Evolutionary conservation across 2,888 invertebrate genomes (phyloP), one percentile per base, ranked within the genome.

Genomic region (Epinotia demarniana): DNA sequence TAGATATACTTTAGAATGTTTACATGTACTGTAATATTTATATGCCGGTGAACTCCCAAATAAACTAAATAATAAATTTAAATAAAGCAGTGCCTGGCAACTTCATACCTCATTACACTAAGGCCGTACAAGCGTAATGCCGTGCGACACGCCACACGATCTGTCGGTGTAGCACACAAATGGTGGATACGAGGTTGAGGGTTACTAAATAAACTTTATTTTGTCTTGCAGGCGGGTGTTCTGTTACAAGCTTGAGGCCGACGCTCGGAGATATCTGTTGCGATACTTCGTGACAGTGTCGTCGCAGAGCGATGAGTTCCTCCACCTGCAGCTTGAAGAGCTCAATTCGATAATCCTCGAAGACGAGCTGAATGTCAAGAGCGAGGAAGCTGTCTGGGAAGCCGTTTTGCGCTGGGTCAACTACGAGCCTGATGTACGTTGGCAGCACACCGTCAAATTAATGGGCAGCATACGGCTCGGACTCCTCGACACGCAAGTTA

Each of bases 371-470:
- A 98, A 98, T 86, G 97, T 97, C 0, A 97, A 97, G 81, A 97
- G 96, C 84, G 98, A 98, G 87, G 98, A 98, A 87, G 95, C 95
- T 0, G 98, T 98, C 0, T 98, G 98, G 98, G 97, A 98, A 84
- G 95, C 97, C 46, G 97, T 98, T 23, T 88, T 98, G 71, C 95
- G 97, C 64, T 99, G 98, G 99, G 97, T 99, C 75, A 96, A 98
- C 82, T 95, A 96, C 81, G 96, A 97, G 81, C 95, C 97, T 0
- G 96, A 96, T 27, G 91, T 92, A 19, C 95, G 98, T 63, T 97
- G 96, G 90, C 94, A 94, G 73, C 95, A 97, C 86, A 96, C 98
- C 39, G 97, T 97, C 1, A 95, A 96, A 71, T 90, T 98, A 27
- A 96, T 98, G 96, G 96, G 96, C 77, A 97, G 97, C 81, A 97